A percentile compares a stretch with the other conserved stretches of the same genome.
Evolutionary conservation across 1,140 invertebrate species (phyloP).

Genomic region (Helicoverpa armigera): DNA sequence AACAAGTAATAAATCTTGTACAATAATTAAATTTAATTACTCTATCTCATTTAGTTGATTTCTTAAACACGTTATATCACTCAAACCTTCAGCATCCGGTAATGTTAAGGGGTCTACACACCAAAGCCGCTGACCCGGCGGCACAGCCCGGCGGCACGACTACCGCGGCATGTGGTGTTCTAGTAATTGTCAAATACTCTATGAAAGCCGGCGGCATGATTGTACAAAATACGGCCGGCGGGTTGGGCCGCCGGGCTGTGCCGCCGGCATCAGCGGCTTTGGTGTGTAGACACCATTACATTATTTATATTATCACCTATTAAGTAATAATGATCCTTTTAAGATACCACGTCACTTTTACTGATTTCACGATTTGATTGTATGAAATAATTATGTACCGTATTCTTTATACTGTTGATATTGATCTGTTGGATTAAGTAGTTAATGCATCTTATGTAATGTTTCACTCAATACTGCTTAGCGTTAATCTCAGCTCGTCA

Average conservation of each 20-base stretch:
- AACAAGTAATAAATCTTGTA: not conserved
- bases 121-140: too few relatives aligned
- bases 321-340: constrained; percentile 46
- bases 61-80: constrained; percentile 41
- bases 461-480: not conserved
- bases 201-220: too few relatives aligned
- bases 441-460: constrained; percentile 12
- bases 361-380: constrained; percentile 32
- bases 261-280: too few relatives aligned
- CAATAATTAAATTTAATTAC: constrained; percentile 38
- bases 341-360: constrained; percentile 44
- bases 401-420: constrained; percentile 37
- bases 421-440: constrained; percentile 18
- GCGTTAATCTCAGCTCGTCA: not conserved
- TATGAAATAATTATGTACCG: constrained; percentile 16
- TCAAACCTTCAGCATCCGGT: constrained; percentile 40
- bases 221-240: too few relatives aligned
- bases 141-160: too few relatives aligned
- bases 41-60: constrained; percentile 16
- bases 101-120: too few relatives aligned
- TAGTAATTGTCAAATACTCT: too few relatives aligned
- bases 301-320: constrained; percentile 41
- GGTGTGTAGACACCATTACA: too few relatives aligned
- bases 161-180: too few relatives aligned
- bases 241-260: too few relatives aligned